These are phyloP conservation scores for Hyperoplus immaculatus DNA, from an alignment of 2,797 vertebrate genomes.

Conservation along the genomic window DNA sequence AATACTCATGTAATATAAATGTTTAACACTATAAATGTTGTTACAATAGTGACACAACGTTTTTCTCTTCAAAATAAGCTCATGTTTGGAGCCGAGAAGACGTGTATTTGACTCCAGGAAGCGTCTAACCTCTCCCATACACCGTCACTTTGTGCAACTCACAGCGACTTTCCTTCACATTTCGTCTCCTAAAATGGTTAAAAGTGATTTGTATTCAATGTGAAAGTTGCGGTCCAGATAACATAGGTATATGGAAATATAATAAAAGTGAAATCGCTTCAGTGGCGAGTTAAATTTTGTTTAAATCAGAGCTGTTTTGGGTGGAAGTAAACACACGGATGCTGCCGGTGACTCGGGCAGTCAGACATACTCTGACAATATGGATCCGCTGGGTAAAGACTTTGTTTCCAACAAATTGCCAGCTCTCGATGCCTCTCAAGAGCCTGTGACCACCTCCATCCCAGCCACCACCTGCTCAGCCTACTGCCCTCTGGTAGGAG, in stretches of 20 bases:
- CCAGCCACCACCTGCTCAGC: too few species aligned
- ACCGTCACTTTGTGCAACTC: background rate
- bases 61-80: too few species aligned
- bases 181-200: background rate
- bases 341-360: background rate
- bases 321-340: conserved; percentile 14
- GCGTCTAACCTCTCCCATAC: background rate
- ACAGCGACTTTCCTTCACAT: background rate
- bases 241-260: background rate
- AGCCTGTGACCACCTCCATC: too few species aligned
- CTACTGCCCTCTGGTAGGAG: too few species aligned
- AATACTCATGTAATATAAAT: background rate
- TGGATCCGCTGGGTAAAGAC: background rate
- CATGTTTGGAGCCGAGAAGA: background rate
- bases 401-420: too few species aligned
- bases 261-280: background rate
- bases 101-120: background rate
- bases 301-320: background rate
- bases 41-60: background rate
- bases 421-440: too few species aligned
- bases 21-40: too few species aligned
- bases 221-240: rapidly evolving
- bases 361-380: background rate
- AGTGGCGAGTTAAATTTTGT: background rate
- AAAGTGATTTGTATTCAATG: background rate